Base-by-base conservation (phyloP, 1,140 invertebrate genomes). In the Drosophila serrata region DNA sequence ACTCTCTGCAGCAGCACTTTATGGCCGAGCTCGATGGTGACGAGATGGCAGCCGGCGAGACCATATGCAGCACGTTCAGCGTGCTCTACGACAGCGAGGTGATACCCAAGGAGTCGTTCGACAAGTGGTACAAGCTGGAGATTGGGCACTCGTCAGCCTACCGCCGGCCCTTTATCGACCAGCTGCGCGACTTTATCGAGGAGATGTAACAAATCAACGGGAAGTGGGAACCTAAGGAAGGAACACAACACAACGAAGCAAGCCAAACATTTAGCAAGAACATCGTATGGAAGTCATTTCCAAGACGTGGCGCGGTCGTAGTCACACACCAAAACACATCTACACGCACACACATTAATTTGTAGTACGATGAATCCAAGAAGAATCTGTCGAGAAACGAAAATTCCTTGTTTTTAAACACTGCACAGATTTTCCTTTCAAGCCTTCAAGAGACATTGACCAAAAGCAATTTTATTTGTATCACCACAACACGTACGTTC, bases 61-160 rank as follows among this genome's bases (percentile, higher is more conserved):
- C 82, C 49, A 91, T 90, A 39, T 91, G 79, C 39, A 82, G 51
- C 24, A 67, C 78, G 6, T 82, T 86, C 27, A 78, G 61, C 17
- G 73, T 82, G 17, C 68, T 90, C 19, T 90, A 90, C 24, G 87
- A 91, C 39, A 72, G 70, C 40, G 87, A 90, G 42, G 88, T 90
- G 13, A 90, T 90, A 56, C 84, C 87, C 6, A 76, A 82, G 48
- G 87, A 90, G 19, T 91, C 87, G 0, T 90, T 90, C 33, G 73
- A 91, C 42, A 91, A 91, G 40, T 90, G 87, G 87, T 73, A 86
- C 8, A 82, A 88, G 51, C 75, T 77, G 43, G 81, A 90, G 39
- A 56, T 65, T 1, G 70, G 65, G 6, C 74, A 85, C 33, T 67
- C 69, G 7, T 56, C 55, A 6, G 39, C 31, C 24, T 72, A 67